Evolutionary conservation across 1,140 invertebrate genomes (phyloP).

Genomic region (Cyphomyrmex costatus): DNA sequence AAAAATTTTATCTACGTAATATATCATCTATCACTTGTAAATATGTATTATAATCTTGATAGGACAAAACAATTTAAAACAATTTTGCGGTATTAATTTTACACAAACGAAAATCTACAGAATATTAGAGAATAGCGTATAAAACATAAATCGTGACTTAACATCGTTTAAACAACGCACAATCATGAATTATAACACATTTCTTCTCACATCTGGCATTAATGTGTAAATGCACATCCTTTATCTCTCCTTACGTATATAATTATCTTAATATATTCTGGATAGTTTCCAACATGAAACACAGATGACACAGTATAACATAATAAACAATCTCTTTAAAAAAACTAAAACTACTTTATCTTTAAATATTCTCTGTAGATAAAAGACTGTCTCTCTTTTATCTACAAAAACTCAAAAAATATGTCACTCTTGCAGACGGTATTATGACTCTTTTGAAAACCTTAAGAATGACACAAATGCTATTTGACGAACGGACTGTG

Average conservation of each 20-base stretch:
- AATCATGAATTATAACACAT: slow-evolving; percentile 73
- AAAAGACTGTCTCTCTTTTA: too few relatives aligned
- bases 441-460: too few relatives aligned
- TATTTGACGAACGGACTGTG: too few relatives aligned
- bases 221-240: slow-evolving; percentile 41
- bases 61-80: not conserved
- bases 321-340: too few relatives aligned
- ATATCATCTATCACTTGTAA: not conserved
- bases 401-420: too few relatives aligned
- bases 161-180: slow-evolving; percentile 76
- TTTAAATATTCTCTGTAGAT: too few relatives aligned
- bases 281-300: too few relatives aligned
- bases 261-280: not conserved
- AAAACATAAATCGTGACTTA: slow-evolving; percentile 76
- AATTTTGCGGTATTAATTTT: slow-evolving; percentile 57
- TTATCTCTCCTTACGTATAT: slow-evolving; percentile 2
- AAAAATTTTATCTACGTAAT: not conserved
- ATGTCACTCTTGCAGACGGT: too few relatives aligned
- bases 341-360: too few relatives aligned
- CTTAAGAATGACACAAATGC: too few relatives aligned
- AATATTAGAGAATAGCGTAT: slow-evolving; percentile 63
- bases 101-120: not conserved
- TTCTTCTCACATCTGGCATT: slow-evolving; percentile 58
- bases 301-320: too few relatives aligned
- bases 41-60: not conserved